A percentile compares a stretch with the other conserved stretches of the same genome.
Conservation (phyloP, 2,113 vertebrate species). For the Cromileptes altivelis region DNA sequence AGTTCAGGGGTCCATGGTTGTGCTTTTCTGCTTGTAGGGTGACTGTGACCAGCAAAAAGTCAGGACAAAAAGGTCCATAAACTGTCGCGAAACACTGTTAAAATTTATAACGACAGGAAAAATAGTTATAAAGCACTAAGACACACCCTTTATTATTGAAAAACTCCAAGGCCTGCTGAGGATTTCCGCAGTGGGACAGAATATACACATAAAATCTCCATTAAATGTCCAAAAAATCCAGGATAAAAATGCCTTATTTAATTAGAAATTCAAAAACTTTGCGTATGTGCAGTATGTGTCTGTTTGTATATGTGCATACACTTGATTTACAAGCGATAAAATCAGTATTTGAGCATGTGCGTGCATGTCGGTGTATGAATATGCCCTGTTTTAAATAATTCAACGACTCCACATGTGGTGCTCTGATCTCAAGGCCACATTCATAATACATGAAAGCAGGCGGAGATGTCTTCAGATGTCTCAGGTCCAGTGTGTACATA, state of each 20-base stretch:
- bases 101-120: not conserved
- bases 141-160: not conserved
- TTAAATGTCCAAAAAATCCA: not conserved
- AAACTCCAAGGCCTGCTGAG: not conserved
- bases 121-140: not conserved
- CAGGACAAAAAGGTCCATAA: not conserved
- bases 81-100: not conserved
- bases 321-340: conserved; percentile 20
- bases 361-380: conserved; percentile 25
- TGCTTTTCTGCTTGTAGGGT: conserved; percentile 11
- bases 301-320: not conserved
- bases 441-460: conserved; percentile 70
- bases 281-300: not conserved
- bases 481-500: conserved; percentile 3
- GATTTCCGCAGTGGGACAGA: not conserved
- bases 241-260: not conserved
- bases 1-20: conserved; percentile 16
- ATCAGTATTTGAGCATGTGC: conserved; percentile 1
- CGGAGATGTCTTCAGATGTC: conserved; percentile 44
- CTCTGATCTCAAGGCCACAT: conserved; percentile 73
- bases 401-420: conserved; percentile 54
- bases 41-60: not conserved
- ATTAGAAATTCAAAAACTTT: not conserved
- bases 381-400: conserved; percentile 70
- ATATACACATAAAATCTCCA: not conserved